These are phyloP conservation scores for Alviniconcha strummeri DNA, from an alignment of 2,888 invertebrate species.

Conservation along the genomic window DNA sequence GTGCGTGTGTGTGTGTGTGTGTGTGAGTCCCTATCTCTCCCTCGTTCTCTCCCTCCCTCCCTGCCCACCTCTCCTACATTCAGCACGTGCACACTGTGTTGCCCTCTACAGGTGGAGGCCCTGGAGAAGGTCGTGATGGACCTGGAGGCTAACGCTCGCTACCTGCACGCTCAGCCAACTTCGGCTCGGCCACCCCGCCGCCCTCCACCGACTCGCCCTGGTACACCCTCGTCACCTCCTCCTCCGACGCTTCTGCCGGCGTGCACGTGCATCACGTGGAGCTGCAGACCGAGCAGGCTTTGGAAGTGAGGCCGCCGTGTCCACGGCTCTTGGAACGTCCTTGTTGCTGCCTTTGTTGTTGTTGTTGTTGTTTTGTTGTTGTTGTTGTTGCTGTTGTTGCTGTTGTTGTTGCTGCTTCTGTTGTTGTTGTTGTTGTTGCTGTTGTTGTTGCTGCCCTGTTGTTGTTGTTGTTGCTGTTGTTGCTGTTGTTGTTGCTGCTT, in stretches of 20 bases:
- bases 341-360: no score
- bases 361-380: no score
- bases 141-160: not conserved
- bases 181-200: not conserved
- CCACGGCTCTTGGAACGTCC: not conserved
- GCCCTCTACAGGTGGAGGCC: not conserved
- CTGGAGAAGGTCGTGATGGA: slow-evolving; percentile 14
- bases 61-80: not conserved
- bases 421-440: no score
- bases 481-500: no score
- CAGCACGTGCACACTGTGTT: not conserved
- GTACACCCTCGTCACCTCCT: slow-evolving; percentile 17
- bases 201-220: not conserved
- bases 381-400: no score
- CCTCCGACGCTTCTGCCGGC: slow-evolving; percentile 17
- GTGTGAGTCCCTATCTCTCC: not conserved
- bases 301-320: not conserved
- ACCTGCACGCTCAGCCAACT: not conserved
- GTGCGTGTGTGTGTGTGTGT: no score
- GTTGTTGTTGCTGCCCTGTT: no score
- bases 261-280: slow-evolving; percentile 10
- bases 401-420: no score
- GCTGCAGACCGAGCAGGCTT: not conserved
- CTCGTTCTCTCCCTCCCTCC: not conserved
- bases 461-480: no score